Percentiles rank a stretch among this genome's conserved stretches.
Evolutionary conservation across 2,797 vertebrate genomes (phyloP).

Genomic region (Chaenodraco wilsoni): DNA sequence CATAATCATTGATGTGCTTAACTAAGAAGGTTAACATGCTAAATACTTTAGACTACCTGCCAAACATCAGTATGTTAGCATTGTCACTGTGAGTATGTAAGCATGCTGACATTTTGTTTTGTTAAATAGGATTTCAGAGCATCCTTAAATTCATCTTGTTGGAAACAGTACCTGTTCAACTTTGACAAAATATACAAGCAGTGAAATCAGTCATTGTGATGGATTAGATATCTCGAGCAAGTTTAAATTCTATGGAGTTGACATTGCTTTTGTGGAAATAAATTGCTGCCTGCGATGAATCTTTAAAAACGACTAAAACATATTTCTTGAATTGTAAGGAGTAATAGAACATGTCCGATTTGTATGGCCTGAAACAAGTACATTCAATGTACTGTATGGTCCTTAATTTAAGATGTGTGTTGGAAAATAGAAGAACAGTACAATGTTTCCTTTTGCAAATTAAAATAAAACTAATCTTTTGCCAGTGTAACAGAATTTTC

Average conservation of each 20-base stretch:
- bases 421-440: background rate
- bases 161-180: background rate
- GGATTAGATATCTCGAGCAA: slow-evolving; percentile 12
- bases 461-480: slow-evolving; percentile 25
- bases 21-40: background rate
- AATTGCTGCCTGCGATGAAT: slow-evolving; percentile 14
- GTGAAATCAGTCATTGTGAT: slow-evolving; percentile 6
- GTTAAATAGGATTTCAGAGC: background rate
- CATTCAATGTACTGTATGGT: background rate
- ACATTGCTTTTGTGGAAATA: slow-evolving; percentile 1
- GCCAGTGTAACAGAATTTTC: slow-evolving; percentile 77
- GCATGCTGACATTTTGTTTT: background rate
- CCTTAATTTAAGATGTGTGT: background rate
- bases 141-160: background rate
- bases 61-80: background rate
- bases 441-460: background rate
- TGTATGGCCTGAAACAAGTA: background rate
- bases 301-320: background rate
- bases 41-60: background rate
- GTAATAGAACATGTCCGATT: background rate
- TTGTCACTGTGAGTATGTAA: background rate
- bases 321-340: background rate
- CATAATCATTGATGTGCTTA: background rate
- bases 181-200: slow-evolving; percentile 7
- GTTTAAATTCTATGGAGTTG: slow-evolving; percentile 3